phyloP scores from a whole-genome alignment of 1,140 invertebrate genomes.

The Dendrolimus punctatus region DNA sequence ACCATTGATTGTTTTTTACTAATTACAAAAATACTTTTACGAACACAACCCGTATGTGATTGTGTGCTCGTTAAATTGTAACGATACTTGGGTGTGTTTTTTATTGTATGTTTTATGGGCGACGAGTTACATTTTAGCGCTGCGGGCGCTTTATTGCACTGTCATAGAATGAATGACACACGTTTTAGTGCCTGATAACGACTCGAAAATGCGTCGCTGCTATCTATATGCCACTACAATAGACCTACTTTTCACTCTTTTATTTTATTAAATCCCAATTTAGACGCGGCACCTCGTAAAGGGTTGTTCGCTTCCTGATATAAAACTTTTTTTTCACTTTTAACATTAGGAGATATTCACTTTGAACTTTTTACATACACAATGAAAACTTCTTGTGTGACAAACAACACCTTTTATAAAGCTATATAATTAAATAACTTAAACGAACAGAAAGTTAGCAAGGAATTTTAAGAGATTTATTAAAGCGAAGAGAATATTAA shows the following conservation, averaged over 20 bases:
- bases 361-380: too few species aligned
- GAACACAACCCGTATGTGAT: conserved; percentile 55
- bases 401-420: too few species aligned
- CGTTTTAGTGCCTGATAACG: conserved; percentile 65
- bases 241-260: conserved; percentile 13
- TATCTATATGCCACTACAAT: conserved; percentile 26
- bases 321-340: too few species aligned
- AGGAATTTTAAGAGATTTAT: too few species aligned
- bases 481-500: too few species aligned
- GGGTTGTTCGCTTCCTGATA: too few species aligned
- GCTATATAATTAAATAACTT: too few species aligned
- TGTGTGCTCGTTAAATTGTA: conserved; percentile 62
- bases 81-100: conserved; percentile 52
- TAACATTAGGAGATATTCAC: too few species aligned
- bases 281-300: too few species aligned
- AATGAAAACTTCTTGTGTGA: too few species aligned
- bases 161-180: conserved; percentile 52
- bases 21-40: conserved; percentile 35
- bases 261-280: conserved; percentile 11
- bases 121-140: conserved; percentile 66
- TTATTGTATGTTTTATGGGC: conserved; percentile 64
- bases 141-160: conserved; percentile 64
- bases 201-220: conserved; percentile 27
- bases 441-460: too few species aligned
- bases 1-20: conserved; percentile 41